Percentiles rank a stretch among this genome's conserved stretches.
Conservation (phyloP, 2,797 vertebrate species). For the Premnoplex brunnescens region DNA sequence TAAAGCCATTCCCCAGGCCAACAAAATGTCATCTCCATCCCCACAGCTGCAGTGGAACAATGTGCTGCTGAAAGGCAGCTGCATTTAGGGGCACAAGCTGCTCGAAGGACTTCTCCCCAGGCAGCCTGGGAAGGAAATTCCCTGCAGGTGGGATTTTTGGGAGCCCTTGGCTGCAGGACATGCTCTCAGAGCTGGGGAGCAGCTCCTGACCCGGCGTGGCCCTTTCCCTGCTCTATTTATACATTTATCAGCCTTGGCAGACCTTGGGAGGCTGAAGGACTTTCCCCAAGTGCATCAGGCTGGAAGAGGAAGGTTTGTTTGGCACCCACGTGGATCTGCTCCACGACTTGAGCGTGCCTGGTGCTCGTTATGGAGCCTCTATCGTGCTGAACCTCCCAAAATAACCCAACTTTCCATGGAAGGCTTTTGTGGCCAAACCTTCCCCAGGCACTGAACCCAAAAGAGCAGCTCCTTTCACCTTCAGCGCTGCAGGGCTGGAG, state of each 20-base stretch:
- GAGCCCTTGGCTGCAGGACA: not conserved
- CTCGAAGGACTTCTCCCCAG: not conserved
- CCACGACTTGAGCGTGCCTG: accelerated
- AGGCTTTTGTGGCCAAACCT: not conserved
- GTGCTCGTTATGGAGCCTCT: not conserved
- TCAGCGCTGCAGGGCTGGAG: not conserved
- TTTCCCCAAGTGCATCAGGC: accelerated
- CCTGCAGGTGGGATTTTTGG: not conserved
- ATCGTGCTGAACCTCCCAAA: accelerated
- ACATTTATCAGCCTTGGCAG: not conserved
- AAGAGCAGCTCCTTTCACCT: not conserved
- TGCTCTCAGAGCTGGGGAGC: not conserved
- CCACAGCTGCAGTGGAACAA: not conserved
- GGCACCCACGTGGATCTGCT: not conserved
- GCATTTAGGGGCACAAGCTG: not conserved
- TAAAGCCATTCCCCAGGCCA: not conserved
- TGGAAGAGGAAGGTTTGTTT: not conserved
- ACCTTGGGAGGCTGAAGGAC: not conserved
- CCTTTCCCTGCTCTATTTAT: not conserved
- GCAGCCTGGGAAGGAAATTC: not conserved
- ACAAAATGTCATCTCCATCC: not conserved
- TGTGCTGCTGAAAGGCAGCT: not conserved
- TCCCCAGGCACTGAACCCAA: not conserved
- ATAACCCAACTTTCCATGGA: not conserved
- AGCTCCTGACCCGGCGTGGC: not conserved